Conservation (phyloP, 2,888 invertebrate genomes). For the Papilio protenor region DNA sequence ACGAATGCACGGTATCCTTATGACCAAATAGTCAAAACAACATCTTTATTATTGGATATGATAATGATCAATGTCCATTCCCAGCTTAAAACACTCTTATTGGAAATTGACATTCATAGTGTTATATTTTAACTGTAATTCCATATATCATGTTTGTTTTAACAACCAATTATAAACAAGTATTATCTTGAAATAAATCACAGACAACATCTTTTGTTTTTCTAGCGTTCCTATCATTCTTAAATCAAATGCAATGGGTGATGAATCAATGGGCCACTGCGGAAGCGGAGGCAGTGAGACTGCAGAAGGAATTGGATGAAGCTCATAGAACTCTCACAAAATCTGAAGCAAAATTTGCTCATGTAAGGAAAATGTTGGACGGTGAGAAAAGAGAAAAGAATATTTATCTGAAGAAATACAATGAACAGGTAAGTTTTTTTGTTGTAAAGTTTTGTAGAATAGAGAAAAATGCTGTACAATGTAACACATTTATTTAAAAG, state of each 20-base stretch:
- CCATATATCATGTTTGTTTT: too few relatives aligned
- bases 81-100: too few relatives aligned
- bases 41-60: too few relatives aligned
- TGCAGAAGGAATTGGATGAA: conserved; percentile 88
- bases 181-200: not conserved
- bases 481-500: too few relatives aligned
- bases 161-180: too few relatives aligned
- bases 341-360: conserved; percentile 91
- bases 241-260: conserved; percentile 89
- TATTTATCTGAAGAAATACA: conserved; percentile 88
- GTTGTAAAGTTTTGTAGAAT: conserved; percentile 5
- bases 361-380: conserved; percentile 91
- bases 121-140: too few relatives aligned
- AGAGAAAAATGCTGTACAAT: not conserved
- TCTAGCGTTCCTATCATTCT: conserved; percentile 89
- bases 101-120: too few relatives aligned
- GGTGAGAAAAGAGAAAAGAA: conserved; percentile 89
- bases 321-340: conserved; percentile 89
- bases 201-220: conserved; percentile 43
- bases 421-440: conserved; percentile 84
- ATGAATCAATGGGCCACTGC: conserved; percentile 88
- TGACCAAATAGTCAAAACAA: too few relatives aligned
- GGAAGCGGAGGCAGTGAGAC: conserved; percentile 88
- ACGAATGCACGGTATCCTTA: too few relatives aligned
- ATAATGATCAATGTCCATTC: too few relatives aligned